These are phyloP conservation scores for Takifugu ocellatus DNA, from an alignment of 2,797 vertebrate species.

Conservation along the genomic window DNA sequence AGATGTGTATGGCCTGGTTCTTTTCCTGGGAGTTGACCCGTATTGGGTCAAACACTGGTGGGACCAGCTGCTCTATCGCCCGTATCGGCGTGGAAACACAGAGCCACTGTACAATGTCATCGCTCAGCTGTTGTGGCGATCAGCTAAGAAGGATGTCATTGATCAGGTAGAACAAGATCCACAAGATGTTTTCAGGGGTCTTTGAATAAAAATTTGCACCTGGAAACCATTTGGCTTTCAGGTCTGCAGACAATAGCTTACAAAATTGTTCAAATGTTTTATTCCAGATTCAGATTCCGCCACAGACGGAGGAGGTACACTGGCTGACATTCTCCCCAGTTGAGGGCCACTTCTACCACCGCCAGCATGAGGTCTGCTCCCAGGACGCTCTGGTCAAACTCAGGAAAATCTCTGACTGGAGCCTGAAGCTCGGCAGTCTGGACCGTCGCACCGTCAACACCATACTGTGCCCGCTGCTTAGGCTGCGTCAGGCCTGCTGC, in stretches of 20 bases:
- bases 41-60: conserved; percentile 98
- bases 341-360: conserved; percentile 97
- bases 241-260: not conserved
- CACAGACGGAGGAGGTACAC: conserved; percentile 93
- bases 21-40: conserved; percentile 95
- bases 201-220: too few relatives aligned
- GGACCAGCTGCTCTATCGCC: conserved; percentile 91
- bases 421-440: conserved; percentile 90
- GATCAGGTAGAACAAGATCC: conserved; percentile 83
- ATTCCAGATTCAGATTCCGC: conserved; percentile 92
- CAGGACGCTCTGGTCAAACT: conserved; percentile 93
- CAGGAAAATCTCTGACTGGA: conserved; percentile 96
- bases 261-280: not conserved
- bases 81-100: conserved; percentile 89
- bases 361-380: conserved; percentile 97
- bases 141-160: conserved; percentile 96
- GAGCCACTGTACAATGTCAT: conserved; percentile 85
- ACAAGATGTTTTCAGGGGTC: not conserved
- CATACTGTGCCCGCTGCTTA: conserved; percentile 89
- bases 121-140: conserved; percentile 90
- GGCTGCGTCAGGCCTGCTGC: conserved; percentile 97
- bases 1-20: conserved; percentile 96
- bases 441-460: conserved; percentile 92
- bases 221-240: too few relatives aligned
- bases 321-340: conserved; percentile 97